Base-by-base conservation (phyloP, 2,797 vertebrate species). In the Malacoctenus gilli region DNA sequence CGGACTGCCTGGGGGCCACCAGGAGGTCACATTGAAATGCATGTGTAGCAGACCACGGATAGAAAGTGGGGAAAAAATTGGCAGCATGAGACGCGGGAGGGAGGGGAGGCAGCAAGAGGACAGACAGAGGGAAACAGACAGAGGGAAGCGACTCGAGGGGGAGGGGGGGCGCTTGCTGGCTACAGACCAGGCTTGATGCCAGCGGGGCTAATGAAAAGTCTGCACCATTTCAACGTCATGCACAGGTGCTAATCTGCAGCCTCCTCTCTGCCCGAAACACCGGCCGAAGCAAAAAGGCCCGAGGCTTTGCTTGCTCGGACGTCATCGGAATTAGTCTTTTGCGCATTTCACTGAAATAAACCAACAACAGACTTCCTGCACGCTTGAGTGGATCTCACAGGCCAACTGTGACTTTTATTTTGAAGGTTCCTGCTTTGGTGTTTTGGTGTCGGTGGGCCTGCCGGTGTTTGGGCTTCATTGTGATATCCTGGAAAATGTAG, bases 21-120 rank as follows among this genome's bases (percentile, higher is more conserved):
- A 15, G 64, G 63, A 59, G 76, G 79, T 83, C 82, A 84, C 75
- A 69, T 73, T 79, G 75, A 84, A 85, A 77, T 54, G 66, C 69
- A 84, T 61, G 76, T 76, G 72, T 13, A 40, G 56, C 20, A 8
- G 34, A 77, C 57, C 44, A 76, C 42, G 74, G 37, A 57, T 9
- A 60, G 46, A 51, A 43, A 23, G 13, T 9, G 41, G 49, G 53
- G 19, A 40, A 25, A 22, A 23, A 70, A 12, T 25, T 14, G 0
- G 19, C 32, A 49, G 16, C 16, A 12, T 6, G 37, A 39, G 61
- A 3, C 15, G 3, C 30, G 11, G 8, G 37, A 34, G 34, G 12
- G 13, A 8, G 49, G 43, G 57, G 30, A 57, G 31, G 23, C 22
- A 20, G 61, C 48, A 43, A 54, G 46, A 36, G 8, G 16, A 15